Evolutionary conservation across 2,113 vertebrate genomes (phyloP), one percentile per base, ranked within the genome.

Genomic region (Cynocephalus volans): DNA sequence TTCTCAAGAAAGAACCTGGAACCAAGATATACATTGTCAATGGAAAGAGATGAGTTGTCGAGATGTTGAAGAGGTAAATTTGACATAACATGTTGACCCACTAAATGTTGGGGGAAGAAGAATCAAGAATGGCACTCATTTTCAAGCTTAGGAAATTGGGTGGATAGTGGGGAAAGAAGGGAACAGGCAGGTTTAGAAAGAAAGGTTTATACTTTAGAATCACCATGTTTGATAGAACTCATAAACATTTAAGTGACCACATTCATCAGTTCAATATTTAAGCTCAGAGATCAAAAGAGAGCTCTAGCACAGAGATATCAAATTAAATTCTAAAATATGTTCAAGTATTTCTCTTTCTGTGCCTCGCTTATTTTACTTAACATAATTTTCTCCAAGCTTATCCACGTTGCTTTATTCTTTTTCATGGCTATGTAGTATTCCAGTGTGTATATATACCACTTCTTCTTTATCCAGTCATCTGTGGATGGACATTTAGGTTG

Each of bases 1-100:
- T 87, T 64, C 33, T 93, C n/a, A 75, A 69, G 81, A 75, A n/a
- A 54, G n/a, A 75, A 95, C 82, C 9, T 64, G 8, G 54, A 91
- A 33, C 36, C 67, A 88, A 56, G 8, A 31, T 17, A 62, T 64
- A 82, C 21, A 60, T 60, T n/a, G 82, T 6, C 45, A 85, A 45
- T 7, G 3, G 9, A 56, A 82, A 87, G 31, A 73, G 60, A 48
- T 54, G 36, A 70, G 64, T 73, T 62, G 67, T 12, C 70, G 28
- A 62, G 54, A 76, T 58, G 13, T 4, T 48, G 11, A 64, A 90
- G 6, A 69, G 45, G 28, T 12, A 58, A 81, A 83, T 41, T 36
- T 56, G n/a, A 50, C 54, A 97, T 15, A 82, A 56, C 54, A 41
- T 91, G 75, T 0, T 36, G 77, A 77, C 31, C 12, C 36, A 77